Conservation (phyloP, 2,797 vertebrate species). For the Malacoraja senta region DNA sequence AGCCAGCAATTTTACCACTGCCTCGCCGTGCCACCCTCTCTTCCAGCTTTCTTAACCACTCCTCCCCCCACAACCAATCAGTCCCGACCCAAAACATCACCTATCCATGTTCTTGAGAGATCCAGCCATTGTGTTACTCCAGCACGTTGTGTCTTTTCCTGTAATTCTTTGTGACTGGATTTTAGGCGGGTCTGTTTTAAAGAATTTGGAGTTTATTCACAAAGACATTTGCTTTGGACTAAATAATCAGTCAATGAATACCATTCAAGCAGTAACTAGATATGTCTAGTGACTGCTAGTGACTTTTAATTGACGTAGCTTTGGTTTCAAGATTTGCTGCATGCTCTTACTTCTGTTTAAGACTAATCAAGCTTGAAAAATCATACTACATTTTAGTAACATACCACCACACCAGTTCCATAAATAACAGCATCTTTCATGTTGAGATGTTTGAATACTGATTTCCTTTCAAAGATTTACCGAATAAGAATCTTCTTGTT, state of each 20-base stretch:
- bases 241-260: background rate
- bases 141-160: too few relatives aligned
- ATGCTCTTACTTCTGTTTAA: background rate
- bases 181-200: background rate
- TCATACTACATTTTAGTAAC: slow-evolving; percentile 1
- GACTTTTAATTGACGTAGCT: background rate
- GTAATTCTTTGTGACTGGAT: too few relatives aligned
- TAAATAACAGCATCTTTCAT: slow-evolving; percentile 6
- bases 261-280: background rate
- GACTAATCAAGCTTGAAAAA: background rate
- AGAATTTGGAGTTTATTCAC: background rate
- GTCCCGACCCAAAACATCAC: too few relatives aligned
- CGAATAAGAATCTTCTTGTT: background rate
- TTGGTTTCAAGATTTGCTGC: background rate
- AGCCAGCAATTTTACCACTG: too few relatives aligned
- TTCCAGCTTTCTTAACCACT: too few relatives aligned
- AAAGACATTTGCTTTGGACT: background rate
- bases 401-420: background rate
- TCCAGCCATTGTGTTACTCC: too few relatives aligned
- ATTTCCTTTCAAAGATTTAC: background rate
- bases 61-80: too few relatives aligned
- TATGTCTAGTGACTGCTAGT: too few relatives aligned
- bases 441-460: background rate
- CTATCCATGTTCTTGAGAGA: too few relatives aligned
- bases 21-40: too few relatives aligned